Evolutionary conservation across 2,113 vertebrate species (phyloP).

Genomic region (Alectura lathami): DNA sequence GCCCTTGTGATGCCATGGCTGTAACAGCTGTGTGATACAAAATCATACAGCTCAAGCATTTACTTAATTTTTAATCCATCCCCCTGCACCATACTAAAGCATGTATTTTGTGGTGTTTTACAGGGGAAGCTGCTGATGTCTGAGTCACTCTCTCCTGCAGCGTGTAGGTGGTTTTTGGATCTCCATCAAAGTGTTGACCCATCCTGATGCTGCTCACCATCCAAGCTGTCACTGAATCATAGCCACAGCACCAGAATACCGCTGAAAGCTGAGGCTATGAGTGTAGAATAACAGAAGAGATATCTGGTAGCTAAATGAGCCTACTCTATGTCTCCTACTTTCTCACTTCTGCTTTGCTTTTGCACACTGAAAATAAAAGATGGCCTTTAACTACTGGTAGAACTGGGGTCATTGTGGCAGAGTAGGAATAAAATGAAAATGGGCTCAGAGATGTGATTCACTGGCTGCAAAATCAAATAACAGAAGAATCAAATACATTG

Average conservation of each 20-base stretch:
- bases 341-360: not conserved
- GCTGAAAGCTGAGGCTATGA: not conserved
- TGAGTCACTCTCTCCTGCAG: conserved; percentile 2
- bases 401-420: not conserved
- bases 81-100: not conserved
- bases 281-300: not conserved
- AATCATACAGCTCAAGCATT: not conserved
- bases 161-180: not conserved
- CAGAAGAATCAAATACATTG: not conserved
- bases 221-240: not conserved
- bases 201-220: accelerated
- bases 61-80: not conserved
- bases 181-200: not conserved
- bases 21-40: not conserved
- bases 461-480: not conserved
- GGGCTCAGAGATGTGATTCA: not conserved
- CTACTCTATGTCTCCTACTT: not conserved
- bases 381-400: not conserved
- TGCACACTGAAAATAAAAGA: not conserved
- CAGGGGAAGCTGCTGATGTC: not conserved
- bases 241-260: not conserved
- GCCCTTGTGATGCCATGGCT: not conserved
- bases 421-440: not conserved
- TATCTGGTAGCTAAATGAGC: not conserved
- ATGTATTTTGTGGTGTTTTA: not conserved